Conservation (phyloP, 2,113 vertebrate species). For the Pomatorhinus ruficollis region DNA sequence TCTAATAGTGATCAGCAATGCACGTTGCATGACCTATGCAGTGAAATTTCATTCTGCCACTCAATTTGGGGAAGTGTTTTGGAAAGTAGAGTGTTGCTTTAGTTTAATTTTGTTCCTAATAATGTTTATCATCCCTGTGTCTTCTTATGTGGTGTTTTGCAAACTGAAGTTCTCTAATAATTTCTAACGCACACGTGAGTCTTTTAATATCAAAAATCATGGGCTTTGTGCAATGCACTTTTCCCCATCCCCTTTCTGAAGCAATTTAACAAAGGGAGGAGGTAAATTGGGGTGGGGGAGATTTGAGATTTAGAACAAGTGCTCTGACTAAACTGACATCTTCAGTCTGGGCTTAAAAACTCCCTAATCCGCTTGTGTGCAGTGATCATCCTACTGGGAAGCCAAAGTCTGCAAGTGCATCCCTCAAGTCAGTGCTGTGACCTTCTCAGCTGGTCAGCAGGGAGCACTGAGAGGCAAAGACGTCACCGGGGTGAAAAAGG, state of each 20-base stretch:
- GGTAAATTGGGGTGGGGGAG: neutral
- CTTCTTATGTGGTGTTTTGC: neutral
- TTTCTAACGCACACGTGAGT: neutral
- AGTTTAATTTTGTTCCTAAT: neutral
- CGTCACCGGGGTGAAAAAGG: neutral
- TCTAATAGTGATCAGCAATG: neutral
- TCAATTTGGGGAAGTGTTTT: neutral
- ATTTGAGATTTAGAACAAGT: neutral
- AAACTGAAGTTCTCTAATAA: neutral
- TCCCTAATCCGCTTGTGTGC: neutral
- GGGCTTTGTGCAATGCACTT: neutral
- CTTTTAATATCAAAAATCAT: neutral
- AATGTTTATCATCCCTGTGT: neutral
- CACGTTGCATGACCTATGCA: rapidly evolving
- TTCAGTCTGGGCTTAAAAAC: neutral
- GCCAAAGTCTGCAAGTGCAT: neutral
- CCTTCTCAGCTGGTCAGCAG: neutral
- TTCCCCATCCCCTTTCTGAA: neutral
- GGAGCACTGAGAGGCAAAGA: neutral
- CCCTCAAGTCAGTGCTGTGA: neutral
- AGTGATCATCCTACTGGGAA: neutral
- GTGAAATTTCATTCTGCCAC: neutral
- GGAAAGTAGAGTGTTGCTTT: neutral
- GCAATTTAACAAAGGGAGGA: neutral
- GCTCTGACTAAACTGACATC: neutral